Percentiles rank a stretch among this genome's conserved stretches.
Evolutionary conservation across 2,797 vertebrate species (phyloP).

Genomic region (Tadarida brasiliensis): DNA sequence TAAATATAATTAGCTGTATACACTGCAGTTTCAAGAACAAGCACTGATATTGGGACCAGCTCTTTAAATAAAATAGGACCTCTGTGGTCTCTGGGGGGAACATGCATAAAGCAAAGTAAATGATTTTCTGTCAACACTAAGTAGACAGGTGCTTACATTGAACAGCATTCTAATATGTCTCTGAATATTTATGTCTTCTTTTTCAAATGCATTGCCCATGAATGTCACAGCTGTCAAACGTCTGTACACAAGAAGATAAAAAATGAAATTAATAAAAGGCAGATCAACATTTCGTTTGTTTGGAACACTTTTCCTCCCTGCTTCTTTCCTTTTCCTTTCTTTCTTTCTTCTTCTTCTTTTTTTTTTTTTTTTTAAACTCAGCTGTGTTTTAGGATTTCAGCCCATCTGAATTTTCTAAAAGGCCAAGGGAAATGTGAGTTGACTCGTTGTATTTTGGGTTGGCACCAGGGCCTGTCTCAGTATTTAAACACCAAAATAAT

Average conservation of each 20-base stretch:
- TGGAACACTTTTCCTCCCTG: conserved; percentile 87
- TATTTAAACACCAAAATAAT: conserved; percentile 81
- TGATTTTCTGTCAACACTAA: conserved; percentile 97
- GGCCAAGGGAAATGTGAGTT: conserved; percentile 77
- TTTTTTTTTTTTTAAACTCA: conserved; percentile 70
- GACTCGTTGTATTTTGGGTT: conserved; percentile 65
- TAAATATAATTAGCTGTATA: conserved; percentile 89
- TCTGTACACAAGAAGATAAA: conserved; percentile 92
- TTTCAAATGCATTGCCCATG: conserved; percentile 95
- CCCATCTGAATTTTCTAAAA: conserved; percentile 77
- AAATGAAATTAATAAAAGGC: conserved; percentile 96
- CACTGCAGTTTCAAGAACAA: conserved; percentile 88
- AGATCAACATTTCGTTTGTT: conserved; percentile 95
- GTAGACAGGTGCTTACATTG: conserved; percentile 98
- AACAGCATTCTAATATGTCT: conserved; percentile 97
- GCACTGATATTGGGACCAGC: conserved; percentile 87
- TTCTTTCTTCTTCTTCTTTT: not conserved
- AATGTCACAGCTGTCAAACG: conserved; percentile 97
- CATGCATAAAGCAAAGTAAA: conserved; percentile 96
- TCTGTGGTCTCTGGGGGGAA: conserved; percentile 91
- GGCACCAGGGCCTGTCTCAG: conserved; percentile 58
- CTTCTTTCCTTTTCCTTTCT: conserved; percentile 42
- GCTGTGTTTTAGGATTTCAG: conserved; percentile 75
- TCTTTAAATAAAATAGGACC: conserved; percentile 96
- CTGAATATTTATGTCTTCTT: conserved; percentile 98